Evolutionary conservation across 1,140 invertebrate species (phyloP), one percentile per base, ranked within the genome.

Genomic region (Tetragonula clypearis): DNA sequence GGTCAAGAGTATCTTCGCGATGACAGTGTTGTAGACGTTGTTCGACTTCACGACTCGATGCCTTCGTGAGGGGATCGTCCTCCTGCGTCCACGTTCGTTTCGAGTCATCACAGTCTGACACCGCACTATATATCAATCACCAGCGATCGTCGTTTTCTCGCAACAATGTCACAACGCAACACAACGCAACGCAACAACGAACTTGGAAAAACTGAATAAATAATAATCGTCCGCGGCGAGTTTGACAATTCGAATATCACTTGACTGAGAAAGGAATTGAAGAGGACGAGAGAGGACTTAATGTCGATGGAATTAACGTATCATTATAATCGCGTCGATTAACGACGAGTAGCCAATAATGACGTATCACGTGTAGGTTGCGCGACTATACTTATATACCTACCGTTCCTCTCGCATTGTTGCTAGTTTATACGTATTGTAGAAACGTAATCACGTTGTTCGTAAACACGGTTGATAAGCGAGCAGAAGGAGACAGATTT

Each of bases 1-100:
- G 88, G 88, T 90, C 88, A 89, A 90, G 88, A 82, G 66, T 89
- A 60, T 83, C 79, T 87, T 26, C 58, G 14, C 86, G 60, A 89
- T 89, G 84, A 87, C 76, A 87, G 88, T 80, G 82, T 75, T n/a
- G n/a, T n/a, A n/a, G n/a, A 60, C 66, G 74, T 72, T 77, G 23
- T 68, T 89, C 85, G 66, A 89, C 60, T 82, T 79, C 19, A 72
- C 62, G 80, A 71, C 35, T 72, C 30, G 30, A 30, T 30, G 30
- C 30, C 30, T 30, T 30, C 26, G 17, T 74, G 77, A 89, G 73
- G 65, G 87, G 60, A 83, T 80, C 55, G 55, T 76, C 17, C 81
- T 35, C 17, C 81, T n/a, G 66, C 69, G 66, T n/a, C n/a, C n/a
- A n/a, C 73, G 71, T 60, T 71, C 35, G 35, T 60, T 73, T 35